These are phyloP conservation scores for Siniperca chuatsi DNA, from an alignment of 2,113 vertebrate genomes.

Conservation along the genomic window DNA sequence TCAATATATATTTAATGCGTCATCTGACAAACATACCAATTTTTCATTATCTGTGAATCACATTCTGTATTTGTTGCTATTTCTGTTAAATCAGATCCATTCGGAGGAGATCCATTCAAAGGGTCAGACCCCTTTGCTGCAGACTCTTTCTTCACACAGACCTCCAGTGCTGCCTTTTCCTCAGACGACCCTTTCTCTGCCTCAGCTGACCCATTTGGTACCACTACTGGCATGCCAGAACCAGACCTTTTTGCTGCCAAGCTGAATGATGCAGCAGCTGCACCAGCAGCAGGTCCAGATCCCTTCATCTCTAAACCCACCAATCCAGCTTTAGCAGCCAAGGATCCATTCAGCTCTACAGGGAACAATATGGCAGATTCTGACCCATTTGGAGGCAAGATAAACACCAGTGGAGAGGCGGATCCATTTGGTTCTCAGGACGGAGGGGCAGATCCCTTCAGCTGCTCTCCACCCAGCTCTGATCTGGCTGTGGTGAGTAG, in stretches of 20 bases:
- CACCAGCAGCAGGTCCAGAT: conserved; percentile 46
- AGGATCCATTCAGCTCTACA: conserved; percentile 74
- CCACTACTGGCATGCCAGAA: conserved; percentile 70
- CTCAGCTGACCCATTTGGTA: conserved; percentile 76
- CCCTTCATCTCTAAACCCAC: conserved; percentile 64
- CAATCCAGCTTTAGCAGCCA: conserved; percentile 39
- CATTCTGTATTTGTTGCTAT: background rate
- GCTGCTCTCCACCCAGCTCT: conserved; percentile 55
- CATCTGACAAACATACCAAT: background rate
- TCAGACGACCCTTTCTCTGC: conserved; percentile 86
- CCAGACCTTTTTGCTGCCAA: conserved; percentile 76
- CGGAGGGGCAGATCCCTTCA: conserved; percentile 76
- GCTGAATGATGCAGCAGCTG: conserved; percentile 39
- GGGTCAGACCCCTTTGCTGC: conserved; percentile 96
- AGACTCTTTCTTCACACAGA: conserved; percentile 92
- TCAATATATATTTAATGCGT: background rate
- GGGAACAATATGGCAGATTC: conserved; percentile 25
- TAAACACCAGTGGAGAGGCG: conserved; percentile 49
- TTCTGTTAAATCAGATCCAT: conserved; percentile 87
- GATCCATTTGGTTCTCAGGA: conserved; percentile 80
- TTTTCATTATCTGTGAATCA: background rate
- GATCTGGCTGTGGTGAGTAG: conserved; percentile 76
- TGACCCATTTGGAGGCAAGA: conserved; percentile 70
- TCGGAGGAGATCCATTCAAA: conserved; percentile 97
- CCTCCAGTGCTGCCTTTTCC: conserved; percentile 85